Percentiles rank a stretch among this genome's conserved stretches.
These are phyloP conservation scores for Thysanoteuthis rhombus DNA, from an alignment of 2,888 invertebrate species.

Conservation along the genomic window DNA sequence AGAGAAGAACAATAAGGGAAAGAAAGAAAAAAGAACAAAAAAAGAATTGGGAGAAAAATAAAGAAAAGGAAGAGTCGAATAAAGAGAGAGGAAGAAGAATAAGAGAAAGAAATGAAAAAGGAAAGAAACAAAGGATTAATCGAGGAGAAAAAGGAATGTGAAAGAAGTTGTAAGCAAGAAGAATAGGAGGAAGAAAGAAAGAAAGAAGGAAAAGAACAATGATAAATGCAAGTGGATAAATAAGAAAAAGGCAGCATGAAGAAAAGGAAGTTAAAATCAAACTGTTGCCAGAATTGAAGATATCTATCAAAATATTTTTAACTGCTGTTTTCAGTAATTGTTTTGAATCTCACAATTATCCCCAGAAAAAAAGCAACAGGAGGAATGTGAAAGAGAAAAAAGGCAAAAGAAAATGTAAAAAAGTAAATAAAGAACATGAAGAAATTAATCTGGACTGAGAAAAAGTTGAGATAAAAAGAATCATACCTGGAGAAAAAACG, in stretches of 20 bases:
- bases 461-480: no score
- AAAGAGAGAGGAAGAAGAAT: background rate
- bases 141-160: background rate
- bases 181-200: no score
- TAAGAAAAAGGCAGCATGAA: background rate
- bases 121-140: background rate
- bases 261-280: background rate
- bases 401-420: background rate
- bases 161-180: no score
- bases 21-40: background rate
- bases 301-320: background rate
- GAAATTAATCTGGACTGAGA: no score
- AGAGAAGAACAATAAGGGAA: no score
- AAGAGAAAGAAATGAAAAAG: background rate
- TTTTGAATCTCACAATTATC: no score
- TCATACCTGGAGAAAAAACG: background rate
- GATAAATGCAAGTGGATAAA: background rate
- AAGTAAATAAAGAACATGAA: background rate
- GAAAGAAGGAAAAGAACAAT: background rate
- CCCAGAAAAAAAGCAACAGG: no score
- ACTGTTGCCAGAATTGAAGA: background rate
- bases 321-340: no score
- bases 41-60: no score
- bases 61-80: no score
- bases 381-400: background rate